Evolutionary conservation across 2,113 vertebrate genomes (phyloP).

Genomic region (Gymnorhina tibicen): DNA sequence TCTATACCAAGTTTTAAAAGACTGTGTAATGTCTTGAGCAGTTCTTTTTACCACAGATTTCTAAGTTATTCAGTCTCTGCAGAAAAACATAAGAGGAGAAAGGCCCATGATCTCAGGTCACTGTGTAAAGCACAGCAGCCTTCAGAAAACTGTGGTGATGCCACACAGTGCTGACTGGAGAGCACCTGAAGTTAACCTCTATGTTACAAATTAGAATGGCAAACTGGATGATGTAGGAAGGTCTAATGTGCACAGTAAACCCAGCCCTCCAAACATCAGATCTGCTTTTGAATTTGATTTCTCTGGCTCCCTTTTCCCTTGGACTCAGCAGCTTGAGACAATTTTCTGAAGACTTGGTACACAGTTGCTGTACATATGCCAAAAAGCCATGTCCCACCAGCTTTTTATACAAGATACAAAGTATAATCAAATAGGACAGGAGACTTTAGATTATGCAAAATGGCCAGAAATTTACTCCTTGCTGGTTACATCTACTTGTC

Average conservation of each 20-base stretch:
- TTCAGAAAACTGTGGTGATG: neutral
- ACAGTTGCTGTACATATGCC: neutral
- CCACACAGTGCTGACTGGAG: neutral
- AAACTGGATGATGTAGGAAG: neutral
- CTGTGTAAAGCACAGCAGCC: neutral
- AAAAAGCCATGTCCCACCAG: neutral
- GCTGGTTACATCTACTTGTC: neutral
- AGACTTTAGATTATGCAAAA: neutral
- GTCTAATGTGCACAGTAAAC: neutral
- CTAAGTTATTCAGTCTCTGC: neutral
- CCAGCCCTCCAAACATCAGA: neutral
- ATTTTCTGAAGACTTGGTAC: neutral
- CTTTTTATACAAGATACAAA: neutral
- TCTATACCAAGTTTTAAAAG: neutral
- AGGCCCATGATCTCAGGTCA: neutral
- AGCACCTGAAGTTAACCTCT: neutral
- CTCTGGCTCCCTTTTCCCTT: neutral
- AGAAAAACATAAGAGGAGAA: neutral
- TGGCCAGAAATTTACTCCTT: neutral
- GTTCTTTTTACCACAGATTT: neutral
- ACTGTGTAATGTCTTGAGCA: neutral
- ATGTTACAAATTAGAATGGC: neutral
- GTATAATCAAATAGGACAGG: neutral
- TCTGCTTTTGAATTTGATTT: neutral
- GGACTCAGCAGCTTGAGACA: neutral